Conservation (phyloP, 1,140 invertebrate genomes). For the Radopholus similis region DNA sequence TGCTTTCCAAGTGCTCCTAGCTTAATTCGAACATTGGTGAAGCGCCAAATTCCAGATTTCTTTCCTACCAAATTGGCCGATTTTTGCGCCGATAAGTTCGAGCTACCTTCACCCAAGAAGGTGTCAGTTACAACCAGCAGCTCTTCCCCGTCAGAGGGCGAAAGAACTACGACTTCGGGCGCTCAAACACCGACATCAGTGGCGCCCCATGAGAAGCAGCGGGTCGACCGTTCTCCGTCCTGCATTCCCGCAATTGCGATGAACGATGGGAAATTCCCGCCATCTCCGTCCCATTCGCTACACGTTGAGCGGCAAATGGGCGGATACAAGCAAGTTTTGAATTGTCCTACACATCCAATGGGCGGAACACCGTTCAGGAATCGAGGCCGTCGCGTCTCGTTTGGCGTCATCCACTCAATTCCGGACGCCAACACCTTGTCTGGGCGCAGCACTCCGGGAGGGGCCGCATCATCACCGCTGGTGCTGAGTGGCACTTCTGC, state of each 20-base stretch:
- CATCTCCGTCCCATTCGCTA: background rate
- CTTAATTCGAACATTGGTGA: too few species aligned
- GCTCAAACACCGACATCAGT: background rate
- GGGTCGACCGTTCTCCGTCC: conserved; percentile 10
- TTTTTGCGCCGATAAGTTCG: conserved; percentile 6
- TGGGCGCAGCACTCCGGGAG: background rate
- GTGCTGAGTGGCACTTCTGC: background rate
- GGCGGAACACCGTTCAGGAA: conserved; percentile 12
- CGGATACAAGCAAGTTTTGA: background rate
- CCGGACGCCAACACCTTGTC: conserved; percentile 17
- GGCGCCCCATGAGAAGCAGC: background rate
- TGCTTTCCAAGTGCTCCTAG: conserved; percentile 32
- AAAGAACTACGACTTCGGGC: too few species aligned
- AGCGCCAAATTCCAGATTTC: conserved; percentile 19
- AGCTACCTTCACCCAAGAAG: background rate
- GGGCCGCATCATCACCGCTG: conserved; percentile 1
- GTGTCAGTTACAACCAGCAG: background rate
- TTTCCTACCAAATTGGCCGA: conserved; percentile 14
- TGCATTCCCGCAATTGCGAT: background rate
- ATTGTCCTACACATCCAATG: background rate
- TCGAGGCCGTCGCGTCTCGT: conserved; percentile 45
- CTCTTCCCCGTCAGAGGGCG: conserved; percentile 6
- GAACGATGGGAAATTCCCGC: background rate
- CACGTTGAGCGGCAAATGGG: conserved; percentile 8
- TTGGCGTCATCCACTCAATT: conserved; percentile 42